Evolutionary conservation across 1,140 invertebrate species (phyloP).

Genomic region (Agrilus planipennis): DNA sequence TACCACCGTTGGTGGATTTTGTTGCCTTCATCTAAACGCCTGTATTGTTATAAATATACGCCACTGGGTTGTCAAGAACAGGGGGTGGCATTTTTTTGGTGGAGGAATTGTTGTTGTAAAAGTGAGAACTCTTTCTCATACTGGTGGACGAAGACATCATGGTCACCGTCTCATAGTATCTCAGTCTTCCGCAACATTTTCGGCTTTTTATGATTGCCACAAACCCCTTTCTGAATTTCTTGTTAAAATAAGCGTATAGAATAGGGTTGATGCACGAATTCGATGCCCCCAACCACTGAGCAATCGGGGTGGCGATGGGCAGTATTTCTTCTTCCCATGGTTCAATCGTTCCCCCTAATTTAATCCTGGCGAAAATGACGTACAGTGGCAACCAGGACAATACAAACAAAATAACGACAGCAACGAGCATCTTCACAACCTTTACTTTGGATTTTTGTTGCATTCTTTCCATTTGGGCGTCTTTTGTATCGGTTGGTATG

Average conservation of each 20-base stretch:
- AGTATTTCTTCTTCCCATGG: constrained; percentile 67
- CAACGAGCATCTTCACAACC: constrained; percentile 93
- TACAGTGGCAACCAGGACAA: constrained; percentile 92
- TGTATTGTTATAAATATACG: constrained; percentile 56
- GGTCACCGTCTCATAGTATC: constrained; percentile 73
- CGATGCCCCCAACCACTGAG: constrained; percentile 91
- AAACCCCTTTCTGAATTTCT: constrained; percentile 90
- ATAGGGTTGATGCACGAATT: constrained; percentile 97
- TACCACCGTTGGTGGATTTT: constrained; percentile 12
- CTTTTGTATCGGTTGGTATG: constrained; percentile 82
- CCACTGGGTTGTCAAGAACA: constrained; percentile 57
- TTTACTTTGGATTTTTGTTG: constrained; percentile 88
- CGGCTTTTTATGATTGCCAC: constrained; percentile 75
- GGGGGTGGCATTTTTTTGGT: constrained; percentile 48
- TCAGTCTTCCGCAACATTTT: constrained; percentile 67
- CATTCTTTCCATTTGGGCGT: constrained; percentile 81
- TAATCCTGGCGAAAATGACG: constrained; percentile 76
- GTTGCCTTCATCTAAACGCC: constrained; percentile 38
- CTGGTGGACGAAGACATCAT: constrained; percentile 71
- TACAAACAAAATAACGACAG: constrained; percentile 89
- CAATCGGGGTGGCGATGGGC: constrained; percentile 73
- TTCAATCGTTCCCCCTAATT: constrained; percentile 58
- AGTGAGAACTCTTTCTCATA: constrained; percentile 70
- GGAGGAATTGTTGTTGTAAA: constrained; percentile 53
- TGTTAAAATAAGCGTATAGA: constrained; percentile 95